These are phyloP conservation scores for Pitta sordida DNA, from an alignment of 2,113 vertebrate species.

Conservation along the genomic window DNA sequence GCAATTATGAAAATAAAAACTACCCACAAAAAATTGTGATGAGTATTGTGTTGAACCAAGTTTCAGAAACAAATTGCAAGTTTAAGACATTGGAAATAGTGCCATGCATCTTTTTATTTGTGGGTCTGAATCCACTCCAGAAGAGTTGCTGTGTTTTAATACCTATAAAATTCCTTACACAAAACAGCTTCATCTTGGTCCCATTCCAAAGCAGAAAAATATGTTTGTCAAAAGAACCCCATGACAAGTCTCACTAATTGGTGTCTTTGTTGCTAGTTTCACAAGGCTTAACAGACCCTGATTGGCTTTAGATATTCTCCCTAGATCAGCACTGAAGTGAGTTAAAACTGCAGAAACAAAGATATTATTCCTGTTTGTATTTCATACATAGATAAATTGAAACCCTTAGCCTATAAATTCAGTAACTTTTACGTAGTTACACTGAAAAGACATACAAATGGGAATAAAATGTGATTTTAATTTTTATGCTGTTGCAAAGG, in stretches of 20 bases:
- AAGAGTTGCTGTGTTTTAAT: neutral
- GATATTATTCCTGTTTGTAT: neutral
- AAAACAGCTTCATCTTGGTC: neutral
- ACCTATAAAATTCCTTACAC: neutral
- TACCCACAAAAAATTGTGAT: neutral
- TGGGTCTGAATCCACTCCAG: neutral
- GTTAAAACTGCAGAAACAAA: neutral
- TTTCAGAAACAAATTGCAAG: neutral
- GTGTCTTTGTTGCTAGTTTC: neutral
- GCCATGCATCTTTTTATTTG: neutral
- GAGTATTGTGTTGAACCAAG: neutral
- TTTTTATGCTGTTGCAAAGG: neutral
- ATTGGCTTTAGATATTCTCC: neutral
- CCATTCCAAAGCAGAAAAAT: neutral
- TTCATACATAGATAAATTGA: neutral
- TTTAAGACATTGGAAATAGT: neutral
- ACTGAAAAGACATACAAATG: neutral
- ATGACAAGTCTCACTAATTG: neutral
- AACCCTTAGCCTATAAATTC: neutral
- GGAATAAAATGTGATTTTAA: neutral
- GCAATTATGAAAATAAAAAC: neutral
- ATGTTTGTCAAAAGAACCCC: neutral
- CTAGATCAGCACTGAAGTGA: neutral
- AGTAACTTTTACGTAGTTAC: neutral
- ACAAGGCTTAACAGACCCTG: neutral